These are phyloP conservation scores for Crotalus helleri DNA, from an alignment of 2,113 vertebrate genomes.

Conservation along the genomic window DNA sequence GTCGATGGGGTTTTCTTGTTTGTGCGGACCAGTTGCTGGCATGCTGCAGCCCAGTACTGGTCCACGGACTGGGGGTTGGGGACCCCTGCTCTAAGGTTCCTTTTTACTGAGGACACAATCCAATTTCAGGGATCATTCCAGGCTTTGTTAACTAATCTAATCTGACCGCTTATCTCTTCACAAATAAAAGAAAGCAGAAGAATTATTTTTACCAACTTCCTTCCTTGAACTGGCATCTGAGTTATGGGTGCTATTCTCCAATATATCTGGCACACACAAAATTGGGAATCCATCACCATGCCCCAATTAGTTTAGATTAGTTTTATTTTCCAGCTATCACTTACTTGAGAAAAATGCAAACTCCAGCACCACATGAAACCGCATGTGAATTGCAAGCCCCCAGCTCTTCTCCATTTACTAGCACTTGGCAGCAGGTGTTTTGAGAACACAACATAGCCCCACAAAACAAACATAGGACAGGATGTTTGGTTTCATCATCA, in stretches of 20 bases:
- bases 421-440: constrained; percentile 88
- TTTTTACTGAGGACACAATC: background rate
- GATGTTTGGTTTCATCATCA: constrained; percentile 90
- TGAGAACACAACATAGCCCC: constrained; percentile 92
- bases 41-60: no score
- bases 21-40: no score
- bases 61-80: no score
- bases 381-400: constrained; percentile 93
- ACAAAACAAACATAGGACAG: constrained; percentile 92
- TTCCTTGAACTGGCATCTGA: background rate
- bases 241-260: background rate
- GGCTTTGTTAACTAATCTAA: background rate
- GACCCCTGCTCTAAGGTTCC: background rate
- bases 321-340: constrained; percentile 29
- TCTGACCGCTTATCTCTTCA: background rate
- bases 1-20: no score
- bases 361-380: constrained; percentile 88
- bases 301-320: background rate
- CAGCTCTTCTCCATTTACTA: constrained; percentile 87
- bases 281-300: background rate
- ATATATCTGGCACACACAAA: background rate
- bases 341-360: constrained; percentile 96
- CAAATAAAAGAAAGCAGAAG: background rate
- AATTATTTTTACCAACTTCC: background rate
- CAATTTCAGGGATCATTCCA: background rate